Evolutionary conservation across 2,797 vertebrate species (phyloP).

Genomic region (Morelia viridis): DNA sequence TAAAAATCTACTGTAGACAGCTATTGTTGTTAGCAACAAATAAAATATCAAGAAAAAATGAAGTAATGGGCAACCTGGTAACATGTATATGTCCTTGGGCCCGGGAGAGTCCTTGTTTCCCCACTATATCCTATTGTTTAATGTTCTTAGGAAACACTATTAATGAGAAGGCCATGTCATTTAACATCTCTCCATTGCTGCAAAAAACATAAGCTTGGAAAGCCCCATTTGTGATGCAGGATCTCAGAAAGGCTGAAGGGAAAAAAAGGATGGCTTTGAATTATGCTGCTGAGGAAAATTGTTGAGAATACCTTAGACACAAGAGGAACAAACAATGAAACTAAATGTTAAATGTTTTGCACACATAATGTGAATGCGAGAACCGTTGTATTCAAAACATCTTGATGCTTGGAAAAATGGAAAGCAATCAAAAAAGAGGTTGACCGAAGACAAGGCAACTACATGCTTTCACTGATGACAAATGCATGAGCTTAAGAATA

Average conservation of each 20-base stretch:
- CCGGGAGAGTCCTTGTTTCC: background rate
- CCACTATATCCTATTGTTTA: background rate
- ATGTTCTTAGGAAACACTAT: background rate
- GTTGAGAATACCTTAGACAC: background rate
- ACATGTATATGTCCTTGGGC: no score
- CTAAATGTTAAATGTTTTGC: background rate
- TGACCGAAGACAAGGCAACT: background rate
- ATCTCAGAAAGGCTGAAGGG: background rate
- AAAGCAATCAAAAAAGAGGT: background rate
- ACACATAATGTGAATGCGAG: background rate
- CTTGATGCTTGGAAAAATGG: background rate
- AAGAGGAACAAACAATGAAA: no score
- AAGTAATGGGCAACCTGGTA: background rate
- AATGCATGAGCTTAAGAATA: background rate
- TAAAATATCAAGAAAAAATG: slow-evolving; percentile 31
- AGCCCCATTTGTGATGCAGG: background rate
- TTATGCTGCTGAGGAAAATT: background rate
- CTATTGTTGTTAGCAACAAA: slow-evolving; percentile 53
- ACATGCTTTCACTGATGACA: background rate
- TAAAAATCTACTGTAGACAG: background rate
- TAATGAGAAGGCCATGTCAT: background rate
- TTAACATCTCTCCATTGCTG: background rate
- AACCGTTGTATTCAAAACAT: background rate
- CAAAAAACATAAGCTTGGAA: background rate
- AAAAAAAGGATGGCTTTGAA: background rate